Base-by-base conservation (phyloP, 1,140 invertebrate species). In the Paramacrobiotus metropolitanus region DNA sequence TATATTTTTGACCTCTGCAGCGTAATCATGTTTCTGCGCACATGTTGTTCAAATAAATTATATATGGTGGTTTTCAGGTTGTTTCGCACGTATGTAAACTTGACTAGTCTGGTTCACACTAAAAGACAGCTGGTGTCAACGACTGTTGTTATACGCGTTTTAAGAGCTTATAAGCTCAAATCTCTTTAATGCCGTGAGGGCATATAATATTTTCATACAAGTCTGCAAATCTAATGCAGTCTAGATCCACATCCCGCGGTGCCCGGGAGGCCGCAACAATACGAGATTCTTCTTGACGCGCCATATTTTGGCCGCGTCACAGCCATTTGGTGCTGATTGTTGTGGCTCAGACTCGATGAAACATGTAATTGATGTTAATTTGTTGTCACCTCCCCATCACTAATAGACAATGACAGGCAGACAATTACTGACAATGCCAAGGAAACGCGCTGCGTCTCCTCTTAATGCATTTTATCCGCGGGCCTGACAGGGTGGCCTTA, bases 141-240 rank as follows among this genome's bases (percentile, higher is more conserved):
- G n/a, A n/a, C n/a, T n/a, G n/a, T n/a, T n/a, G n/a, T n/a, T n/a
- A n/a, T n/a, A n/a, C n/a, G n/a, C n/a, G n/a, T n/a, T n/a, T n/a
- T n/a, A n/a, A n/a, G n/a, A n/a, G n/a, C n/a, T n/a, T n/a, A n/a
- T n/a, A n/a, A n/a, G n/a, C n/a, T n/a, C n/a, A n/a, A n/a, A n/a
- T n/a, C n/a, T n/a, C n/a, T n/a, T n/a, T n/a, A n/a, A n/a, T n/a
- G n/a, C n/a, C n/a, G n/a, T 15, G 48, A 24, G 48, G 15, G 9
- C 4, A 55, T 55, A 55, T 55, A 55, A 55, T 55, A 55, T 55
- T 55, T 55, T 55, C 48, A 55, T 55, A 55, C 48, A 55, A 55
- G 15, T 28, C 9, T 9, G 34, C 34, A 40, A 40, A 40, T n/a
- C 34, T 9, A 40, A n/a, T n/a, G 34, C n/a, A 40, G 34, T n/a